Base-by-base conservation (phyloP, 2,888 invertebrate genomes). In the Leucozona laternaria region DNA sequence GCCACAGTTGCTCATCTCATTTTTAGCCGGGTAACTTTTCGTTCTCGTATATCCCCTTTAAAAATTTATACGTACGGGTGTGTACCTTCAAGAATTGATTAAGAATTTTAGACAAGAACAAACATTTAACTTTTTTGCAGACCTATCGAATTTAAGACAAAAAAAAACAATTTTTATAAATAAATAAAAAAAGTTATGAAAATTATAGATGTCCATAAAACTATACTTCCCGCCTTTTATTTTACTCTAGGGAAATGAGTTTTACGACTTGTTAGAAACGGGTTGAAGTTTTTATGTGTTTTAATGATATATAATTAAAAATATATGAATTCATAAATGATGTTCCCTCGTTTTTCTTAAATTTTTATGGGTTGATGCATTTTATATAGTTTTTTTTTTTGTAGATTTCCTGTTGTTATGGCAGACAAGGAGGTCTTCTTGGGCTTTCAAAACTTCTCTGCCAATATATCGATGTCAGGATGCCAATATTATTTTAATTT, bases 221-320 rank as follows among this genome's bases (percentile, higher is more conserved):
- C 22, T 5, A 25, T 0, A 20, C 17, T 20, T 58, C 17, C 40
- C 60, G 22, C 8, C 17, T 20, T 37, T 43, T 25, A 0, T 34
- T 58, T 34, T 53, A 25, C 34, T 37, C 58, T 17, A 31, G 17
- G 17, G 45, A 31, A 64, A 66, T 31, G 4, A 48, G 43, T 48
- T 66, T 66, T 48, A 66, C 31, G 64, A 66, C 31, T 48, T 66
- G 31, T 66, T 48, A 20, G 20, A 17, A 31, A 48, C 11, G 45
- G 31, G 48, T 66, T 66, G 64, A 34, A 31, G 64, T 66, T 66
- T 66, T 66, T 45, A 64, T 66, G 48, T 20, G 13, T 64, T 45
- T 17, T 20, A 48, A 66, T 48, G 31, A 66, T 66, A 17, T 20
- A 48, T 60, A 15, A 66, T 48, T 66, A 66, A 66, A 31, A 64